Evolutionary conservation across 2,888 invertebrate genomes (phyloP).

Genomic region (Caenorhabditis uteleia): DNA sequence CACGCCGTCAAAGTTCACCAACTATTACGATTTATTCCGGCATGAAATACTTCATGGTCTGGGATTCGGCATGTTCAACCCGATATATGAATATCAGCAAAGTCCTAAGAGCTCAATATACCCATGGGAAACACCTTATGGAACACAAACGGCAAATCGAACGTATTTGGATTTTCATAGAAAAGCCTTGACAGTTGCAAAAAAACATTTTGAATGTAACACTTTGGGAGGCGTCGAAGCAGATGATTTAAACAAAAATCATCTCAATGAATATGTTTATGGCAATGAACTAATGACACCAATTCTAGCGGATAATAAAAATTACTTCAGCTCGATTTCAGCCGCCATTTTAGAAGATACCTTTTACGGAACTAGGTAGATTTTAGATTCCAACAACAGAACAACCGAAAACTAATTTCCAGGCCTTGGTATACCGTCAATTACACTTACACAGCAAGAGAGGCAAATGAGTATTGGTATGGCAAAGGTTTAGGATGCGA

Average conservation of each 20-base stretch:
- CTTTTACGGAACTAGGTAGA: slow-evolving; percentile 43
- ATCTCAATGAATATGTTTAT: slow-evolving; percentile 58
- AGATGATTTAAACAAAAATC: slow-evolving; percentile 47
- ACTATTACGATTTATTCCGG: slow-evolving; percentile 49
- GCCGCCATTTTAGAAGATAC: slow-evolving; percentile 58
- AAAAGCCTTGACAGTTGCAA: slow-evolving; percentile 17
- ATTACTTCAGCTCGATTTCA: slow-evolving; percentile 55
- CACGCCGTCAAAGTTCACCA: slow-evolving; percentile 25
- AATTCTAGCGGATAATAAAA: slow-evolving; percentile 32
- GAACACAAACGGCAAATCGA: neutral
- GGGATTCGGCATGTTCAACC: slow-evolving; percentile 43
- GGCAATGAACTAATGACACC: slow-evolving; percentile 64
- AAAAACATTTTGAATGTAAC: slow-evolving; percentile 47
- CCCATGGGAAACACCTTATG: too few relatives aligned
- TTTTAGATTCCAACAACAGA: neutral
- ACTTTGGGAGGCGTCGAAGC: slow-evolving; percentile 47
- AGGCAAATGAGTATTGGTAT: slow-evolving; percentile 45
- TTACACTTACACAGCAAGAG: slow-evolving; percentile 22
- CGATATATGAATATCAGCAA: slow-evolving; percentile 15
- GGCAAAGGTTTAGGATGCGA: slow-evolving; percentile 52
- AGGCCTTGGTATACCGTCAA: slow-evolving; percentile 55
- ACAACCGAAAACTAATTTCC: neutral
- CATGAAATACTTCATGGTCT: slow-evolving; percentile 60
- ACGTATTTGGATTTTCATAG: slow-evolving; percentile 29
- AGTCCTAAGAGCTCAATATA: too few relatives aligned